Percentiles rank a stretch among this genome's conserved stretches.
Evolutionary conservation across 2,113 vertebrate genomes (phyloP).

Genomic region (Pelusios castaneus): DNA sequence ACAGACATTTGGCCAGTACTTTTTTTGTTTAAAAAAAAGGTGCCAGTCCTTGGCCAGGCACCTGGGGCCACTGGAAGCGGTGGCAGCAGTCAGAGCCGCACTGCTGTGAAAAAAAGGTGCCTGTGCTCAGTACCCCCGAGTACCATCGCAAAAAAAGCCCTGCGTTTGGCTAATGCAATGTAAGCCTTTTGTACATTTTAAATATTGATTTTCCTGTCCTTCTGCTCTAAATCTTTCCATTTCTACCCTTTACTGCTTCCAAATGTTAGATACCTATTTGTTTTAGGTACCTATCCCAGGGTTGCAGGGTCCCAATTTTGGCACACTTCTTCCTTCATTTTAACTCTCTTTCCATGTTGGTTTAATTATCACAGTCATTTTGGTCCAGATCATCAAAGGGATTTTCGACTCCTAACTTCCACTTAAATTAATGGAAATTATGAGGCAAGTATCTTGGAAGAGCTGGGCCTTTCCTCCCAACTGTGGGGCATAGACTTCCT

Average conservation of each 20-base stretch:
- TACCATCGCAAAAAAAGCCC: too few species aligned
- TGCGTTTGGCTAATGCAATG: accelerated
- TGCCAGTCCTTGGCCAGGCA: too few species aligned
- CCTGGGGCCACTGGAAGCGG: too few species aligned
- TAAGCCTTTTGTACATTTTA: background rate
- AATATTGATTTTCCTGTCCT: background rate
- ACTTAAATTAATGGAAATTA: background rate
- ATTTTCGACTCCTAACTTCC: too few species aligned
- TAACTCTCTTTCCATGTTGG: slow-evolving; percentile 28
- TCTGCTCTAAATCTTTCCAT: background rate
- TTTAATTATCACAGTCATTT: background rate
- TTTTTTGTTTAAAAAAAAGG: too few species aligned
- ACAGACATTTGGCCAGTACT: too few species aligned
- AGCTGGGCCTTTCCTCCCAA: background rate
- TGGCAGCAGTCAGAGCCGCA: too few species aligned
- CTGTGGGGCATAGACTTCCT: accelerated
- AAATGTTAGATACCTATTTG: slow-evolving; percentile 32
- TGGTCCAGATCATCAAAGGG: background rate
- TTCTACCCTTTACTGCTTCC: background rate
- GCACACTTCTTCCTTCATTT: slow-evolving; percentile 27
- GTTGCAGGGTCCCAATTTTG: slow-evolving; percentile 36
- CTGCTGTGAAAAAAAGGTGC: too few species aligned
- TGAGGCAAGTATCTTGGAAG: background rate
- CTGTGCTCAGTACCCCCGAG: too few species aligned
- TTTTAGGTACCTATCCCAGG: slow-evolving; percentile 30